Base-by-base conservation (phyloP, 2,797 vertebrate genomes). In the Takifugu ocellatus region DNA sequence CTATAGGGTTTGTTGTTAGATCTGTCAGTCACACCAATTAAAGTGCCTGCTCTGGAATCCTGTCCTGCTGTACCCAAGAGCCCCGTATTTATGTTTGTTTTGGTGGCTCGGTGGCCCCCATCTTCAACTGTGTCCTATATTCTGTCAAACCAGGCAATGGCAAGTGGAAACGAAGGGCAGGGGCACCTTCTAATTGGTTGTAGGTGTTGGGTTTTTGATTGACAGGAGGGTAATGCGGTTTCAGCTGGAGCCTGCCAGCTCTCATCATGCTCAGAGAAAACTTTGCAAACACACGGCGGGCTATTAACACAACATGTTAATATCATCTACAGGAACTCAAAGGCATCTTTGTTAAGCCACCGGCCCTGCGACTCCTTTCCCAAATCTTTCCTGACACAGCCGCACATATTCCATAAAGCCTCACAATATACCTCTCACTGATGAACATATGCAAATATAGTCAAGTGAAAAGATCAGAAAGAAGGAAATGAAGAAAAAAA, bases 1-100 rank as follows among this genome's bases (percentile, higher is more conserved):
- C 81, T 87, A 68, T 50, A 55, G 75, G 79, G 75, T 86, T 87
- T 87, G 81, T 88, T 86, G 83, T 79, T 68, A 66, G 81, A 87
- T 84, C 79, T 81, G 83, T 82, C 86, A 88, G 73, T 90, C 84
- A 82, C 66, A 68, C 81, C 81, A 86, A 87, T 91, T 88, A 86
- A 83, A 80, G 56, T 56, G 58, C 62, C 65, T 48, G 72, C 74
- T 79, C 72, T 57, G 81, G 88, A 86, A 77, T 82, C 76, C 73
- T 45, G 63, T 74, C 69, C 76, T 42, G 75, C 77, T 76, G 74
- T 56, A 75, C 79, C 75, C 75, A 60, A 54, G 54, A 80, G 82
- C 63, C 63, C 68, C 54, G 6, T 82, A 77, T 89, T 83, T 90
- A 85, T 85, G 80, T 89, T 88, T 88, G 75, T 87, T 88, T 89